Conservation (phyloP, 2,888 invertebrate species). For the Xestia xanthographa region DNA sequence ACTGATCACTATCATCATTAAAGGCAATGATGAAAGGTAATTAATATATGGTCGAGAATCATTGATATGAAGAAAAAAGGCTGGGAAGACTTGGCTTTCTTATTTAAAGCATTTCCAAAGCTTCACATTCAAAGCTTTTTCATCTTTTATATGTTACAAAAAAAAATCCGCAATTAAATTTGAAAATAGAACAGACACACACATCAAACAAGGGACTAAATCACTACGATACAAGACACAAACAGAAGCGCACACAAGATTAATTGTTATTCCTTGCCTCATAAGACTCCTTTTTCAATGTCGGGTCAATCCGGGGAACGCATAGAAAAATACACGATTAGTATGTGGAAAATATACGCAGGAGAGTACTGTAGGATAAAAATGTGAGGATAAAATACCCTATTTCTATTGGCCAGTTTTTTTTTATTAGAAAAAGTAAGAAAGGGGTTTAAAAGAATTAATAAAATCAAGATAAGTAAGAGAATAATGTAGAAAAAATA, state of each 20-base stretch:
- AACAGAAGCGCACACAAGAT: slow-evolving; percentile 68
- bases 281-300: slow-evolving; percentile 91
- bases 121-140: neutral
- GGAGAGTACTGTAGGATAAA: neutral
- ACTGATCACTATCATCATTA: too few relatives aligned
- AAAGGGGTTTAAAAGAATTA: too few relatives aligned
- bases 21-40: too few relatives aligned
- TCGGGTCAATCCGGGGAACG: slow-evolving; percentile 73
- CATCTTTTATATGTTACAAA: neutral
- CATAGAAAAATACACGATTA: slow-evolving; percentile 85
- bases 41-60: neutral
- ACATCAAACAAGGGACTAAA: slow-evolving; percentile 29
- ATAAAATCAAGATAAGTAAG: neutral
- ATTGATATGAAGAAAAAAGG: neutral
- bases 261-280: slow-evolving; percentile 90
- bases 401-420: neutral
- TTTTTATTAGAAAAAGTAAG: too few relatives aligned
- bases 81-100: slow-evolving; percentile 10
- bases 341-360: slow-evolving; percentile 67
- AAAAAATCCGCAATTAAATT: neutral
- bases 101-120: neutral
- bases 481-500: too few relatives aligned
- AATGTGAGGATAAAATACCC: neutral
- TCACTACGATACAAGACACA: slow-evolving; percentile 64
- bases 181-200: slow-evolving; percentile 59